Evolutionary conservation across 37 sponge, comb jelly and placozoan species (phyloP).

Genomic region (Axinella damicornis): DNA sequence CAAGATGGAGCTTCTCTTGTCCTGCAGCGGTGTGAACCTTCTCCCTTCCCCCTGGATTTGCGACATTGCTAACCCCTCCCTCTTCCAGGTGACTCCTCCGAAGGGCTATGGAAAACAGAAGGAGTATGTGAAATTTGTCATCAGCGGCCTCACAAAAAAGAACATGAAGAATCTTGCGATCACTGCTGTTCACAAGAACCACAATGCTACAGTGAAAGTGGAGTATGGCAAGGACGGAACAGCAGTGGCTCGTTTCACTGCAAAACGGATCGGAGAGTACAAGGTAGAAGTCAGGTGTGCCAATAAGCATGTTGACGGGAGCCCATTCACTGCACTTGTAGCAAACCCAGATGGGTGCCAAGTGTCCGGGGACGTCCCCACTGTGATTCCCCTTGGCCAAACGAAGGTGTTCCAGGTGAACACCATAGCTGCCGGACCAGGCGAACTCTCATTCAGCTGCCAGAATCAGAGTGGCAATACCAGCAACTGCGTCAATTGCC

Average conservation of each 20-base stretch:
- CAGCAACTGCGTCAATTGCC: constrained; percentile 1
- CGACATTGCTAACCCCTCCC: constrained; percentile 49
- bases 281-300: constrained; percentile 59
- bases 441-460: constrained; percentile 48
- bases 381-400: constrained; percentile 34
- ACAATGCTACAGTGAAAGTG: constrained; percentile 69
- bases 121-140: constrained; percentile 69
- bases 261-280: constrained; percentile 81
- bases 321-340: constrained; percentile 71
- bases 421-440: constrained; percentile 73
- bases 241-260: constrained; percentile 61
- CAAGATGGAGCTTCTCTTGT: constrained; percentile 43
- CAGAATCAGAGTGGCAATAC: not conserved
- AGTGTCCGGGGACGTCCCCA: constrained; percentile 39
- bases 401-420: constrained; percentile 55
- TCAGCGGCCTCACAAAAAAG: constrained; percentile 57
- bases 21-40: constrained; percentile 52
- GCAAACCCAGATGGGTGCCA: constrained; percentile 69
- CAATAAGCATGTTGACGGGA: constrained; percentile 58
- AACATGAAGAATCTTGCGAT: constrained; percentile 53
- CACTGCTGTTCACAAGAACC: constrained; percentile 48
- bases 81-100: constrained; percentile 64
- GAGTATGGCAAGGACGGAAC: constrained; percentile 33
- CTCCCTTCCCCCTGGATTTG: constrained; percentile 40
- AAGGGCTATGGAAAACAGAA: constrained; percentile 50